A percentile compares a stretch with the other conserved stretches of the same genome.
phyloP scores from a whole-genome alignment of 2,113 vertebrate genomes.

The Rhinichthys klamathensis region DNA sequence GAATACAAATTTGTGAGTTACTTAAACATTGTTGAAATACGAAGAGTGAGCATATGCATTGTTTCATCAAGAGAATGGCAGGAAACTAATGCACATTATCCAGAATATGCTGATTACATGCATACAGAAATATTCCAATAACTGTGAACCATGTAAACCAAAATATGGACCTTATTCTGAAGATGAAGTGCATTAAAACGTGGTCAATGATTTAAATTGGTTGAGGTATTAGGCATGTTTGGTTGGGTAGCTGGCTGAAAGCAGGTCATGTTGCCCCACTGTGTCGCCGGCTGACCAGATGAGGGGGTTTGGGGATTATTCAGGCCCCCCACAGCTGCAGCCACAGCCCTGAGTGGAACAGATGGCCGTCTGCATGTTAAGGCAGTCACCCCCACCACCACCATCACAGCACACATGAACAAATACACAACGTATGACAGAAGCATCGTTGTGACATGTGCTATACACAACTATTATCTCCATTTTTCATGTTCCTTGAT shows the following conservation, averaged over 20 bases:
- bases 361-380: constrained; percentile 50
- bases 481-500: not conserved
- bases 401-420: constrained; percentile 18
- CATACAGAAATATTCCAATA: not conserved
- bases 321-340: constrained; percentile 43
- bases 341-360: constrained; percentile 43
- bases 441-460: constrained; percentile 38
- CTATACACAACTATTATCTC: constrained; percentile 37
- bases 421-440: constrained; percentile 2
- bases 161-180: not conserved
- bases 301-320: constrained; percentile 55
- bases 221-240: not conserved
- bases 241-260: constrained; percentile 39
- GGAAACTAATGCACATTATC: not conserved
- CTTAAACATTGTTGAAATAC: not conserved
- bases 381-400: constrained; percentile 41
- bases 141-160: not conserved
- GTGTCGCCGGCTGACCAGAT: constrained; percentile 45
- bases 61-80: not conserved
- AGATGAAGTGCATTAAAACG: not conserved
- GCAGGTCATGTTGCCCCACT: constrained; percentile 46
- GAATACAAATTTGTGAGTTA: not conserved
- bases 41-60: not conserved
- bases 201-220: not conserved
- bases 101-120: not conserved